These are phyloP conservation scores for Tadarida brasiliensis DNA, from an alignment of 2,797 vertebrate species.

Conservation along the genomic window DNA sequence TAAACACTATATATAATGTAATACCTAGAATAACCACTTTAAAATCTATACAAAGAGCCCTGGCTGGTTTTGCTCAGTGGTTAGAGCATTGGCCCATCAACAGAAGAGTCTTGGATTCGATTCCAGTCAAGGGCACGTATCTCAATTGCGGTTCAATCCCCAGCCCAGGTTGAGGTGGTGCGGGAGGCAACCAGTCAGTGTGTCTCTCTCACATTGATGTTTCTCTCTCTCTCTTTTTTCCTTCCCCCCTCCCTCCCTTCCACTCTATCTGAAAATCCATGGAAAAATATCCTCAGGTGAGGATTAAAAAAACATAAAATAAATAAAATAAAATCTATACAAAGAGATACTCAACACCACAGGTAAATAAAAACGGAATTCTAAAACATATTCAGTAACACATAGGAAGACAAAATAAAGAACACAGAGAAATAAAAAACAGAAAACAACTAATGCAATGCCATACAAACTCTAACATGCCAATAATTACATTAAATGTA, in stretches of 20 bases:
- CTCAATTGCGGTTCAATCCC: not conserved
- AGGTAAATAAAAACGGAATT: not conserved
- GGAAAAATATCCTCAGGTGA: not conserved
- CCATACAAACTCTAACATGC: not conserved
- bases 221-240: not conserved
- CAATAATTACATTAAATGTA: constrained; percentile 15
- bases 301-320: not conserved
- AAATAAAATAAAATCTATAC: not conserved
- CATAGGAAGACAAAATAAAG: not conserved
- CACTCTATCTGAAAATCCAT: not conserved
- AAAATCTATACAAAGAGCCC: not conserved
- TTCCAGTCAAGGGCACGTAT: not conserved
- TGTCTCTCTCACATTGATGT: not conserved
- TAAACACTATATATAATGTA: not conserved
- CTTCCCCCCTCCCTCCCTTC: not conserved
- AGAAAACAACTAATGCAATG: constrained; percentile 19
- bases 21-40: not conserved
- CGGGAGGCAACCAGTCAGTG: not conserved
- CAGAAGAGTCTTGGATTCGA: not conserved
- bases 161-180: not conserved
- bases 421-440: not conserved
- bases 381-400: not conserved
- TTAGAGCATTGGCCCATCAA: not conserved
- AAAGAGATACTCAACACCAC: not conserved
- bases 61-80: not conserved